phyloP scores from a whole-genome alignment of 2,888 invertebrate species.

The Sarcophaga variegata region DNA sequence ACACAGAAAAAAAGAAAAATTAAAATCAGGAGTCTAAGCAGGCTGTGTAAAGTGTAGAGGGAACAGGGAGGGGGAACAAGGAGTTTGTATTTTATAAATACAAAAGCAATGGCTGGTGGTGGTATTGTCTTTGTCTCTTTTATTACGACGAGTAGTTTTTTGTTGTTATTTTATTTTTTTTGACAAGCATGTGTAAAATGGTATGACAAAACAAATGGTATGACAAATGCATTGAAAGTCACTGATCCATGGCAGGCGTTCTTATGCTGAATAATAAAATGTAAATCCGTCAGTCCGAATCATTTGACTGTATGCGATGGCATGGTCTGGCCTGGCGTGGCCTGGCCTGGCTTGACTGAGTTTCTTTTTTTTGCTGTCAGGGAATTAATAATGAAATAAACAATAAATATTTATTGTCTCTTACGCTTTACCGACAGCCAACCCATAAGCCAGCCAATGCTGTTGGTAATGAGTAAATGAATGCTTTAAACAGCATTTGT shows the following conservation, averaged over 20 bases:
- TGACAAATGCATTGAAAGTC: slow-evolving; percentile 72
- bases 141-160: background rate
- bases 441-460: no score
- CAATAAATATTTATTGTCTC: slow-evolving; percentile 43
- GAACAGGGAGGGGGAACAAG: slow-evolving; percentile 11
- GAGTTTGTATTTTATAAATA: slow-evolving; percentile 28
- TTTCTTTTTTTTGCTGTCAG: background rate
- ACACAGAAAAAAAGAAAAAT: background rate
- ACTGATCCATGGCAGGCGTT: slow-evolving; percentile 78
- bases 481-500: no score
- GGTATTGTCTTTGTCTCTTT: slow-evolving; percentile 38
- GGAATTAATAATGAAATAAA: slow-evolving; percentile 45
- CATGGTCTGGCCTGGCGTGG: slow-evolving; percentile 18
- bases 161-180: slow-evolving; percentile 9
- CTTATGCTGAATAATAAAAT: slow-evolving; percentile 62
- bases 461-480: no score
- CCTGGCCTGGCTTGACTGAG: background rate
- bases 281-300: background rate
- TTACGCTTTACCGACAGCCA: background rate
- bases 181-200: slow-evolving; percentile 11
- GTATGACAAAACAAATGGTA: slow-evolving; percentile 47
- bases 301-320: slow-evolving; percentile 23
- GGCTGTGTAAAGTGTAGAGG: slow-evolving; percentile 4
- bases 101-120: slow-evolving; percentile 1
- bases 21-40: background rate